Base-by-base conservation (phyloP, 2,888 invertebrate genomes). In the Plemyria rubiginata region DNA sequence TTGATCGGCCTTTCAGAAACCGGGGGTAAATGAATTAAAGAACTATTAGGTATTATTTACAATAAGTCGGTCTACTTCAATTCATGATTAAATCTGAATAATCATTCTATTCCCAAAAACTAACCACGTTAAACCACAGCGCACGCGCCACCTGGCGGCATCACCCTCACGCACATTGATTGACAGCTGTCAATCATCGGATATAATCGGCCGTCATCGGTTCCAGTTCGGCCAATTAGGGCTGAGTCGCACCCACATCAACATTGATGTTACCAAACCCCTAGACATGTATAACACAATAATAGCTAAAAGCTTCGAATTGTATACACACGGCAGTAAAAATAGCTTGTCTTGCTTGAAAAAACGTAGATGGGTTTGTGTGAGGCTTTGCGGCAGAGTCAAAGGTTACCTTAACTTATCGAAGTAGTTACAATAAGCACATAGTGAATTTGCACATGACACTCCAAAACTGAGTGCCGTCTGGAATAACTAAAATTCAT, bases 141-240 rank as follows among this genome's bases (percentile, higher is more conserved):
- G 81, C 85, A 86, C 85, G 82, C 84, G 86, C 86, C 87, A 87
- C 84, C 87, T 87, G 84, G 87, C 72, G 72, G 76, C 65, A n/a
- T n/a, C n/a, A 64, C 62, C 72, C 70, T 75, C 87, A 85, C 83
- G 86, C 85, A 77, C 72, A 56, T 66, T 82, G 88, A 91, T 89
- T 90, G 92, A 78, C 91, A 88, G 88, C 90, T 90, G 91, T 86
- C 91, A 89, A 90, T 91, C 86, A 84, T 80, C 75, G 76, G 73
- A 75, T 75, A 84, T 88, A 86, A 87, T 86, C 84, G 78, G 75
- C 78, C 76, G 85, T 90, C 87, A 86, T 86, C 85, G 83, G 86
- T 83, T 83, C 78, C 82, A 86, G 87, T 88, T 82, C 77, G 75
- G 81, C 84, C 86, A 86, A 89, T 87, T 88, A 89, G 72, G 61